phyloP scores from a whole-genome alignment of 2,888 invertebrate species.

The Cenopis cana region DNA sequence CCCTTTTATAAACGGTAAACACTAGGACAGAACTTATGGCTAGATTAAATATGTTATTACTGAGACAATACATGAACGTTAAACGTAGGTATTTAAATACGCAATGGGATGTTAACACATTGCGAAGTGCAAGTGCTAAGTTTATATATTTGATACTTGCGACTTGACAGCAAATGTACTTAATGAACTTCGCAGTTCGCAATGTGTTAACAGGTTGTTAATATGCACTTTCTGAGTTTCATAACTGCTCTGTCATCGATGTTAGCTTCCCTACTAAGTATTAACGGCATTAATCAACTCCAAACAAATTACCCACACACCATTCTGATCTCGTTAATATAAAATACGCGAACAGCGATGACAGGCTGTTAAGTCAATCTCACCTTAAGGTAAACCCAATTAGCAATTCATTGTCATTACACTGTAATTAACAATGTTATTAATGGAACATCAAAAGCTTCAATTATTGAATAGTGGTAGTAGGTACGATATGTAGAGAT shows the following conservation, averaged over 20 bases:
- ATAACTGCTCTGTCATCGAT: background rate
- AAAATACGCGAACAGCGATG: background rate
- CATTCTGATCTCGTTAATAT: background rate
- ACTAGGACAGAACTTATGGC: too few species aligned
- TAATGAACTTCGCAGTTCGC: too few species aligned
- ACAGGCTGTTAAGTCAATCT: background rate
- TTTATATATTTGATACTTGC: too few species aligned
- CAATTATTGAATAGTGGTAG: background rate
- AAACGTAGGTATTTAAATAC: background rate
- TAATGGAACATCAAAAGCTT: background rate
- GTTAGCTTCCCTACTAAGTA: background rate
- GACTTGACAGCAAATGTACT: too few species aligned
- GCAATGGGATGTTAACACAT: too few species aligned
- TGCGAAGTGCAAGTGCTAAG: too few species aligned
- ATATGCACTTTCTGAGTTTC: background rate
- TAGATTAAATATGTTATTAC: too few species aligned
- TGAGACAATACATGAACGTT: background rate
- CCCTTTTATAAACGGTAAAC: too few species aligned
- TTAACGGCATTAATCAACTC: background rate
- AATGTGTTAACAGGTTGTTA: too few species aligned
- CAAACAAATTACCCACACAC: background rate
- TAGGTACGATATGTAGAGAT: slow-evolving; percentile 1
- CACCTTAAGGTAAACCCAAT: background rate
- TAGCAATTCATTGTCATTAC: background rate
- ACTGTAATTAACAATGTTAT: background rate